These are phyloP conservation scores for Periplaneta americana DNA, from an alignment of 1,140 invertebrate genomes.

Conservation along the genomic window DNA sequence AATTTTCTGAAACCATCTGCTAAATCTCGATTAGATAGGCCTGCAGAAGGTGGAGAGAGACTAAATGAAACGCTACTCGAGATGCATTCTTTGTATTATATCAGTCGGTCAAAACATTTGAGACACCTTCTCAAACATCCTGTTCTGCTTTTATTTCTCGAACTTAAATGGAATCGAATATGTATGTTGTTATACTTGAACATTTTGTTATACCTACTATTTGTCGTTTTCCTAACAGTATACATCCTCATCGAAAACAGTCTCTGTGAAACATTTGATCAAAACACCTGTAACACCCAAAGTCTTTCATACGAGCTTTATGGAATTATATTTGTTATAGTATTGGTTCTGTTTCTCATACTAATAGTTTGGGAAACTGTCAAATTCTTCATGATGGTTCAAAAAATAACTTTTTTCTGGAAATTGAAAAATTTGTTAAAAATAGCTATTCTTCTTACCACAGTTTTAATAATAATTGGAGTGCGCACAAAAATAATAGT, in stretches of 20 bases:
- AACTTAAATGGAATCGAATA: slow-evolving; percentile 74
- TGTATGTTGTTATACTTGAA: slow-evolving; percentile 4
- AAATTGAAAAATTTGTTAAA: not conserved
- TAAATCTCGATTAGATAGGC: not conserved
- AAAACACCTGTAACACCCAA: no score
- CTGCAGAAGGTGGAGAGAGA: not conserved
- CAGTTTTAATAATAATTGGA: not conserved
- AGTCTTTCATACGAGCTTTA: no score
- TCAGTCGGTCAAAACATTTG: slow-evolving; percentile 55
- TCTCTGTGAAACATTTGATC: not conserved
- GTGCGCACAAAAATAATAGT: slow-evolving; percentile 45
- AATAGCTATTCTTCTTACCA: not conserved
- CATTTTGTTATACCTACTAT: slow-evolving; percentile 38
- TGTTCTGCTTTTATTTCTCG: slow-evolving; percentile 69
- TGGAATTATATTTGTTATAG: not conserved
- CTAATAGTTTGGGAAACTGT: not conserved
- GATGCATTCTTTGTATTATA: slow-evolving; percentile 55
- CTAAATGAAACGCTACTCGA: slow-evolving; percentile 34
- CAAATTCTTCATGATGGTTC: not conserved
- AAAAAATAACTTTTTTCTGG: not conserved
- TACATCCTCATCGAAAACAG: slow-evolving; percentile 48
- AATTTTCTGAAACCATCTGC: not conserved
- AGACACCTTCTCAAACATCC: slow-evolving; percentile 70
- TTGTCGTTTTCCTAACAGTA: slow-evolving; percentile 57
- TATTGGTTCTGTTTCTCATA: slow-evolving; percentile 42